Conservation (phyloP, 2,113 vertebrate genomes). For the Aptenodytes patagonicus region DNA sequence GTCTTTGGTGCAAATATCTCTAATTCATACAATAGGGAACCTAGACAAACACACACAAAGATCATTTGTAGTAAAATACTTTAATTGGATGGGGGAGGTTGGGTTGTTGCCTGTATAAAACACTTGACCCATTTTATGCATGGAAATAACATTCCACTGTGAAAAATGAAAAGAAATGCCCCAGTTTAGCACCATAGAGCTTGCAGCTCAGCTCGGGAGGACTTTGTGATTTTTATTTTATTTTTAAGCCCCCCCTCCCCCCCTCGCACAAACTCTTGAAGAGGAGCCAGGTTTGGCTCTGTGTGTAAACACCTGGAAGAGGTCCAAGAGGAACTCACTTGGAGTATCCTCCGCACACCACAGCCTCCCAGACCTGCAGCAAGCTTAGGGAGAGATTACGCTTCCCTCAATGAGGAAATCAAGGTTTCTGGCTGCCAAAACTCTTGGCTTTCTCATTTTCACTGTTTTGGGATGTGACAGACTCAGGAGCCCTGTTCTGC, state of each 20-base stretch:
- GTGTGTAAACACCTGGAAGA: conserved; percentile 78
- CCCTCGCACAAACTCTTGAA: conserved; percentile 4
- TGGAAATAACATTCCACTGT: conserved; percentile 73
- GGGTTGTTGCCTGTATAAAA: conserved; percentile 73
- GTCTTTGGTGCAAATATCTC: conserved; percentile 18
- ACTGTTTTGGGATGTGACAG: conserved; percentile 59
- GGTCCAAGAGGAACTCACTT: conserved; percentile 73
- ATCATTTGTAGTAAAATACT: conserved; percentile 71
- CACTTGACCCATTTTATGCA: conserved; percentile 76
- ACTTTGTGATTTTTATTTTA: conserved; percentile 64
- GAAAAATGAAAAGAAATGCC: conserved; percentile 66
- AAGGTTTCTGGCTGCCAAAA: conserved; percentile 67
- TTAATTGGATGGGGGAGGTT: conserved; percentile 70
- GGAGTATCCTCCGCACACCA: conserved; percentile 63
- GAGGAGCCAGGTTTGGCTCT: conserved; percentile 75
- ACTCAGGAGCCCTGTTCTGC: not conserved
- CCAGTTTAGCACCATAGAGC: conserved; percentile 45
- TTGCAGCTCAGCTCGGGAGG: conserved; percentile 41
- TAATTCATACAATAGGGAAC: conserved; percentile 38
- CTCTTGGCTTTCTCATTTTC: conserved; percentile 51
- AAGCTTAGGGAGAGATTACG: conserved; percentile 68
- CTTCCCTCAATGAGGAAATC: conserved; percentile 73
- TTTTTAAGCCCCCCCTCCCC: conserved; percentile 31
- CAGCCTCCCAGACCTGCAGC: conserved; percentile 63
- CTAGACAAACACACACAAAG: conserved; percentile 42